Percentiles rank a stretch among this genome's conserved stretches.
Conservation (phyloP, 2,888 invertebrate species). For the Scaptomyza polygonia region DNA sequence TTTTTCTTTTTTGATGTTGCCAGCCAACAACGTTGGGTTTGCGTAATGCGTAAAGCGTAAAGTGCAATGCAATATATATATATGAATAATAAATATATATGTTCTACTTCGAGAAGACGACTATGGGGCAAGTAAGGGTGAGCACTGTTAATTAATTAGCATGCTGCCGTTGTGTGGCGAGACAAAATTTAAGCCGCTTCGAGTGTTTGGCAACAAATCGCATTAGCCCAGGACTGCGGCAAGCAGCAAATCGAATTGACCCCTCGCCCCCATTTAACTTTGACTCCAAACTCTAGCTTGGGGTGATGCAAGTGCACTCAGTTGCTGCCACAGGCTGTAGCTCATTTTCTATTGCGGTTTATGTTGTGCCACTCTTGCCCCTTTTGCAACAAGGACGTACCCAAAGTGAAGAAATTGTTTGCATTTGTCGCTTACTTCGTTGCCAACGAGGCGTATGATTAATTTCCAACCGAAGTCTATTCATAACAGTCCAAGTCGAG, state of each 20-base stretch:
- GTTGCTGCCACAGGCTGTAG: constrained; percentile 27
- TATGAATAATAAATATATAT: constrained; percentile 69
- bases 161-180: constrained; percentile 33
- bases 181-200: constrained; percentile 54
- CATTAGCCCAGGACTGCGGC: constrained; percentile 51
- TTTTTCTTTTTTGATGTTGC: constrained; percentile 42
- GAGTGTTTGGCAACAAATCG: constrained; percentile 61
- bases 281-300: constrained; percentile 8
- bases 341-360: constrained; percentile 45
- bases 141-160: constrained; percentile 70
- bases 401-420: constrained; percentile 36
- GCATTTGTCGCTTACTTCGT: constrained; percentile 29
- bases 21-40: constrained; percentile 46
- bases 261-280: background rate
- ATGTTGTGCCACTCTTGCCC: background rate
- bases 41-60: constrained; percentile 60
- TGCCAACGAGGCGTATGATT: constrained; percentile 65
- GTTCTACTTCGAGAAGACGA: constrained; percentile 18
- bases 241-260: background rate
- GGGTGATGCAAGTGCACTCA: constrained; percentile 41
- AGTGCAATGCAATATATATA: constrained; percentile 48
- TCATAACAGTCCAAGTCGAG: constrained; percentile 20
- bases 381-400: too few relatives aligned
- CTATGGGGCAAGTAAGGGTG: background rate
- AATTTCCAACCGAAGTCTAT: constrained; percentile 43